These are phyloP conservation scores for Mustelus asterias DNA, from an alignment of 2,113 vertebrate species.

Conservation along the genomic window DNA sequence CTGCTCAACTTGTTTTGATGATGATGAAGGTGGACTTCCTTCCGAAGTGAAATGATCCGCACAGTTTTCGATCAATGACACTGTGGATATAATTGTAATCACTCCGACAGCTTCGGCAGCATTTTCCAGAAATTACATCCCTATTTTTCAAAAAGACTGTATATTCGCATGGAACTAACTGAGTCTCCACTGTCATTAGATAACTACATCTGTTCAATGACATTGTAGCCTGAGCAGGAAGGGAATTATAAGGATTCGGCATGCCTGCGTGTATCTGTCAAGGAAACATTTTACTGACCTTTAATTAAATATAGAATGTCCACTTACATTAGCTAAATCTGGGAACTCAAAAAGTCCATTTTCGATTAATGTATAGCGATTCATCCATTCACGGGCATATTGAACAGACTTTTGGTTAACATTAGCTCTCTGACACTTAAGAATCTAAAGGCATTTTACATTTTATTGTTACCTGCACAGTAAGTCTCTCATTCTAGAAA, in stretches of 20 bases:
- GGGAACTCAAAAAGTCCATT: neutral
- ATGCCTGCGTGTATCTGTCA: neutral
- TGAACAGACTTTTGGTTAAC: neutral
- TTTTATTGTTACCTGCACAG: neutral
- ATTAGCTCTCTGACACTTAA: neutral
- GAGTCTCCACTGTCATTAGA: neutral
- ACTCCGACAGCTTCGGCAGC: slow-evolving; percentile 43
- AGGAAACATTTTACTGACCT: neutral
- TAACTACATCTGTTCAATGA: neutral
- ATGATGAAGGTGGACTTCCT: slow-evolving; percentile 65
- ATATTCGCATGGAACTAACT: neutral
- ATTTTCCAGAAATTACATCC: neutral
- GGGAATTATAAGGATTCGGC: neutral
- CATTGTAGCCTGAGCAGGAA: neutral
- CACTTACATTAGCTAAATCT: neutral
- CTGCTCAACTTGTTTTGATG: slow-evolving; percentile 70
- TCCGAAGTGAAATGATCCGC: slow-evolving; percentile 62
- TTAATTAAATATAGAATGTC: neutral
- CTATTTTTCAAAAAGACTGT: neutral
- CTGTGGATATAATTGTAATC: slow-evolving; percentile 47
- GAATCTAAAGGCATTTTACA: neutral
- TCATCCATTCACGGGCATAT: neutral
- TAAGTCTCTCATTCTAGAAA: neutral
- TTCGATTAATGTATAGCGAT: neutral
- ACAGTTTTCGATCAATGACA: slow-evolving; percentile 59